Percentiles rank a stretch among this genome's conserved stretches.
These are phyloP conservation scores for Aporrectodea caliginosa DNA, from an alignment of 1,140 invertebrate species.

Conservation along the genomic window DNA sequence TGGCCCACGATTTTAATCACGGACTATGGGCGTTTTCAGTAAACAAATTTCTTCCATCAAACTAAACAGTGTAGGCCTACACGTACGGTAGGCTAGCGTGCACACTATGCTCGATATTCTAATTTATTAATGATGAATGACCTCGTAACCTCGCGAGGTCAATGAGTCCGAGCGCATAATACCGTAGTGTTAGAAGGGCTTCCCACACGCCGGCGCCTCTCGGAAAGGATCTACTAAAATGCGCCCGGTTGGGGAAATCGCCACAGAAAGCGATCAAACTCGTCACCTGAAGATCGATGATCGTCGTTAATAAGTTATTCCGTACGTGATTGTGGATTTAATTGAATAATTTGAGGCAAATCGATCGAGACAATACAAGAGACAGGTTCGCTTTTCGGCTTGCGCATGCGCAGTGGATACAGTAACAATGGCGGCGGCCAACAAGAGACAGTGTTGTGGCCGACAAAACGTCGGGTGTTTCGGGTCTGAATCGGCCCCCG, in stretches of 20 bases:
- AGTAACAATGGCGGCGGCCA: conserved; percentile 56
- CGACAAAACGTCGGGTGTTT: conserved; percentile 31
- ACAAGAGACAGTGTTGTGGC: conserved; percentile 54
- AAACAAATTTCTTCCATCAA: too few species aligned
- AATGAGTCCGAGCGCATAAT: background rate
- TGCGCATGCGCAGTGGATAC: conserved; percentile 37
- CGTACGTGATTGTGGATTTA: background rate
- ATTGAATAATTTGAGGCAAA: background rate
- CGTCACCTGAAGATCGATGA: background rate
- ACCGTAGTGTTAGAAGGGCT: too few species aligned
- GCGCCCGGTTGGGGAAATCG: background rate
- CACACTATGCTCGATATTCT: too few species aligned
- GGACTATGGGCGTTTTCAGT: too few species aligned
- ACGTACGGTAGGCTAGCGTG: too few species aligned
- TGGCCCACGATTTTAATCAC: too few species aligned
- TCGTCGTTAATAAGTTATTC: background rate
- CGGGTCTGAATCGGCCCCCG: conserved; percentile 35
- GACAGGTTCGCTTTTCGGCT: conserved; percentile 1
- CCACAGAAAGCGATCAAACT: background rate
- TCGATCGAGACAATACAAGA: too few species aligned
- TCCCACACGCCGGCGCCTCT: too few species aligned
- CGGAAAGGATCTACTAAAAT: too few species aligned
- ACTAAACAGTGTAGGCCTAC: too few species aligned
- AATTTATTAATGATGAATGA: background rate
- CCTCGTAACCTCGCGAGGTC: background rate